phyloP scores from a whole-genome alignment of 2,888 invertebrate species.

The Lithophane leautieri region DNA sequence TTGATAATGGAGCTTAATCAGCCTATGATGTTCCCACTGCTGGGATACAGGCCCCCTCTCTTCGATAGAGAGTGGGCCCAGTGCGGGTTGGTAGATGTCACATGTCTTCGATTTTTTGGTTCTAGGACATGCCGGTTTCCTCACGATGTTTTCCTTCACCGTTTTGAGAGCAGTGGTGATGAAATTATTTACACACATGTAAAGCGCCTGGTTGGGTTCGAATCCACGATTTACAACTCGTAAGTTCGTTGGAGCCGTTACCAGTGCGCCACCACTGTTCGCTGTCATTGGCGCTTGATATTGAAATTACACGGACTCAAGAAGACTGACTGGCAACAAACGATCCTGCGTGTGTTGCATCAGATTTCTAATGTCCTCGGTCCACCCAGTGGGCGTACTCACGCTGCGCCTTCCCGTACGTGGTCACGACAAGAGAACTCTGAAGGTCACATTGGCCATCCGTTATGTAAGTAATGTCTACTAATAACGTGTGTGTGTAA shows the following conservation, averaged over 20 bases:
- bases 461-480: too few species aligned
- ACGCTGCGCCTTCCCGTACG: background rate
- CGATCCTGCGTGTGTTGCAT: background rate
- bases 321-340: background rate
- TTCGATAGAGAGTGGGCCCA: background rate
- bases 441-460: too few species aligned
- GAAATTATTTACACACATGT: background rate
- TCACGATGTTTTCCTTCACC: background rate
- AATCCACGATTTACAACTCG: background rate
- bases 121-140: background rate
- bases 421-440: background rate
- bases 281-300: background rate
- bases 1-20: background rate
- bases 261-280: background rate
- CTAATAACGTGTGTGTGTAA: too few species aligned
- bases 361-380: background rate
- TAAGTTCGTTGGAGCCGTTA: background rate
- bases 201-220: background rate
- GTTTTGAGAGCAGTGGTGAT: background rate
- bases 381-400: background rate
- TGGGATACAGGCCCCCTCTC: background rate
- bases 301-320: background rate
- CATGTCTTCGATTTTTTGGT: background rate
- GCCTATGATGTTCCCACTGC: background rate
- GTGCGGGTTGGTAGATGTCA: background rate